phyloP scores from a whole-genome alignment of 2,113 vertebrate genomes.

The Meriones unguiculatus region DNA sequence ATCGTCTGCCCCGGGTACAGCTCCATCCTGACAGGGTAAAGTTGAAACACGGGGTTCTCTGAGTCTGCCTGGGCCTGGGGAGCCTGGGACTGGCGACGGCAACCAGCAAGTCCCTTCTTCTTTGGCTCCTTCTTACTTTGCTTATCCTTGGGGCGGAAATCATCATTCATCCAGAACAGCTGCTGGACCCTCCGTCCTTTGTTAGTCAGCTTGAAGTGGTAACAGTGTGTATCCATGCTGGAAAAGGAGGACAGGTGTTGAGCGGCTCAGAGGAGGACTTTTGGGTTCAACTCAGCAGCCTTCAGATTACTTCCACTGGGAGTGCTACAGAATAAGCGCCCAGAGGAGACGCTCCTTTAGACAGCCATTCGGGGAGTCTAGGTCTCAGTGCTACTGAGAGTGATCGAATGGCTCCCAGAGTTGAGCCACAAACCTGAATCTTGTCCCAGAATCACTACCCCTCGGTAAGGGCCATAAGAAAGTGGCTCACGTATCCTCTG shows the following conservation, averaged over 20 bases:
- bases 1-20: constrained; percentile 88
- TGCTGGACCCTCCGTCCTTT: constrained; percentile 87
- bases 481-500: neutral
- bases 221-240: constrained; percentile 87
- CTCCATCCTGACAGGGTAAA: constrained; percentile 86
- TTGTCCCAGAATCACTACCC: neutral
- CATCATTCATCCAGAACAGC: constrained; percentile 89
- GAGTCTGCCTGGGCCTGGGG: neutral
- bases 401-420: neutral
- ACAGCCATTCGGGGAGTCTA: neutral
- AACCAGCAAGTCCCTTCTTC: constrained; percentile 10
- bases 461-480: neutral
- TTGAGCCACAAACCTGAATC: neutral
- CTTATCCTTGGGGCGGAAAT: constrained; percentile 68
- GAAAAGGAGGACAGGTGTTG: constrained; percentile 3
- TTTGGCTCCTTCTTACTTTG: neutral
- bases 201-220: constrained; percentile 91
- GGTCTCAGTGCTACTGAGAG: neutral
- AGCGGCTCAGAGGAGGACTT: neutral
- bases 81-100: neutral
- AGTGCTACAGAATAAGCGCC: neutral
- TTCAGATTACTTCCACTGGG: neutral
- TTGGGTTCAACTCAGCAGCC: neutral
- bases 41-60: constrained; percentile 84
- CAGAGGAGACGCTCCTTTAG: neutral